Conservation (phyloP, 2,888 invertebrate genomes). For the Acronicta alni region DNA sequence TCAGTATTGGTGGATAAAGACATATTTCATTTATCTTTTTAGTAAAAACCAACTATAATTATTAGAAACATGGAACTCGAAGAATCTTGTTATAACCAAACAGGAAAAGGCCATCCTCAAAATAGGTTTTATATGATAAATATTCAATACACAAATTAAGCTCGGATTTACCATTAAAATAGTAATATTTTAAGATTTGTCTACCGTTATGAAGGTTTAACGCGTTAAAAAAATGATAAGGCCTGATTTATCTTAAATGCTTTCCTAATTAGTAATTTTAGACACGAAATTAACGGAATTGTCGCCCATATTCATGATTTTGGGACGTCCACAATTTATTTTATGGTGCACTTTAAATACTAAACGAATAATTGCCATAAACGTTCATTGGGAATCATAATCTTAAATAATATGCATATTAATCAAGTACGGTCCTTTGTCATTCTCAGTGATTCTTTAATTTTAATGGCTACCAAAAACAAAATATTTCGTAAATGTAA, state of each 20-base stretch:
- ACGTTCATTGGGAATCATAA: slow-evolving; percentile 27
- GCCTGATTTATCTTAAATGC: slow-evolving; percentile 49
- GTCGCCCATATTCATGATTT: slow-evolving; percentile 46
- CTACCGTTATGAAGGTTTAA: slow-evolving; percentile 53
- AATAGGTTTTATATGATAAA: slow-evolving; percentile 48
- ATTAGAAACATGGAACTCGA: background rate
- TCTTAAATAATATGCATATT: slow-evolving; percentile 48
- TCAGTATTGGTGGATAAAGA: slow-evolving; percentile 7
- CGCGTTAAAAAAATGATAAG: slow-evolving; percentile 47
- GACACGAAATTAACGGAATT: slow-evolving; percentile 46
- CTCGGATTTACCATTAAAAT: slow-evolving; percentile 45
- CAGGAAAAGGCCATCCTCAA: slow-evolving; percentile 27
- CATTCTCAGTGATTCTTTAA: slow-evolving; percentile 32
- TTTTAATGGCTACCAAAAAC: slow-evolving; percentile 22
- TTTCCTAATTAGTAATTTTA: slow-evolving; percentile 55
- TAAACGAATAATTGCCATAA: slow-evolving; percentile 39
- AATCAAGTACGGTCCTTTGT: slow-evolving; percentile 39
- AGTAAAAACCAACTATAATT: background rate
- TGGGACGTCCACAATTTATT: slow-evolving; percentile 34
- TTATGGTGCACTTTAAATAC: slow-evolving; percentile 34
- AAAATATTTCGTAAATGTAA: slow-evolving; percentile 18
- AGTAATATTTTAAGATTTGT: slow-evolving; percentile 54
- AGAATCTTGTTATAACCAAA: slow-evolving; percentile 1
- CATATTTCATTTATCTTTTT: slow-evolving; percentile 13
- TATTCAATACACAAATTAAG: slow-evolving; percentile 49